phyloP scores from a whole-genome alignment of 1,140 invertebrate genomes.

The Amphibalanus amphitrite region DNA sequence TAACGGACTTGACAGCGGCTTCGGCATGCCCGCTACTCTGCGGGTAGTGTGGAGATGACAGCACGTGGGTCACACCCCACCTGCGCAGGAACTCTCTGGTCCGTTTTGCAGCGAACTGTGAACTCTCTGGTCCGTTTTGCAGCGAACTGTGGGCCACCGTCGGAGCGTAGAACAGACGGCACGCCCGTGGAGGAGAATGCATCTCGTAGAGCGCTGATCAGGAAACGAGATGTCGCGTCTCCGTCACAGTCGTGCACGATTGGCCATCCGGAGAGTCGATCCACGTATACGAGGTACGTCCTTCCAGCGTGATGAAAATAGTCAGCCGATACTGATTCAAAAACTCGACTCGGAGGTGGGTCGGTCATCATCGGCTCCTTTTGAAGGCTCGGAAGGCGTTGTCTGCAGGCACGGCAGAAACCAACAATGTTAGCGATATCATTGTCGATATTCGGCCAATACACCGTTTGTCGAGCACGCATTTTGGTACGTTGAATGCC shows the following conservation, averaged over 20 bases:
- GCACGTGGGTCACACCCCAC: too few relatives aligned
- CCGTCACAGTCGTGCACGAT: conserved; percentile 6
- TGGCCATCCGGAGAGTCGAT: conserved; percentile 9
- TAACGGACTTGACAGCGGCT: too few relatives aligned
- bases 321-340: conserved; percentile 10
- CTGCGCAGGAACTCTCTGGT: too few relatives aligned
- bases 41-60: too few relatives aligned
- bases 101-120: conserved; percentile 3
- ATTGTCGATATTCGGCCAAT: conserved; percentile 9
- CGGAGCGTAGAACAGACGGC: background rate
- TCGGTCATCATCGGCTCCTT: conserved; percentile 9
- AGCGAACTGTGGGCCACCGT: conserved; percentile 7
- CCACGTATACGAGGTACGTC: conserved; percentile 8
- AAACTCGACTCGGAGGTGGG: conserved; percentile 6
- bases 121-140: background rate
- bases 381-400: background rate
- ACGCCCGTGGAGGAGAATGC: conserved; percentile 7
- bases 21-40: too few relatives aligned
- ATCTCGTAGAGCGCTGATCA: conserved; percentile 4
- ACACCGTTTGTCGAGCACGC: background rate
- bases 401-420: conserved; percentile 6
- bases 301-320: conserved; percentile 5
- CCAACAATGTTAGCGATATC: conserved; percentile 11
- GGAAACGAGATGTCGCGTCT: conserved; percentile 3
- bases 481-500: too few relatives aligned